Percentiles rank a stretch among this genome's conserved stretches.
phyloP scores from a whole-genome alignment of 2,113 vertebrate genomes.

The Apeltes quadracus region DNA sequence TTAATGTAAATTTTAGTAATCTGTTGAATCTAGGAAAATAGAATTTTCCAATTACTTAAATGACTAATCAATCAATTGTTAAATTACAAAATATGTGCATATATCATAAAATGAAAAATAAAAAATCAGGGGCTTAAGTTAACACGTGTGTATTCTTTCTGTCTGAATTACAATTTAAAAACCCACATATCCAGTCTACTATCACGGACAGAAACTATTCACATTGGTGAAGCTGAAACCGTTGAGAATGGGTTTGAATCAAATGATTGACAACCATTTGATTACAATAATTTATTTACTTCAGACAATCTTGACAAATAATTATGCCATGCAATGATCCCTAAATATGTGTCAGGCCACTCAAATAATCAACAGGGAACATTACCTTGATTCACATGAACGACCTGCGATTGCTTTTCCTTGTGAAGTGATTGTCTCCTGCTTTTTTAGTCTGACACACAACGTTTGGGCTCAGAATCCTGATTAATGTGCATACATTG shows the following conservation, averaged over 20 bases:
- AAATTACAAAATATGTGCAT: not conserved
- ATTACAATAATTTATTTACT: conserved; percentile 1
- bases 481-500: conserved; percentile 17
- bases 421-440: conserved; percentile 28
- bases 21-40: not conserved
- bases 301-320: not conserved
- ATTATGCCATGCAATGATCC: not conserved
- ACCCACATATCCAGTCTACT: too few species aligned
- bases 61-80: not conserved
- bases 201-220: not conserved
- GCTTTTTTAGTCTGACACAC: not conserved
- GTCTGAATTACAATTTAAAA: not conserved
- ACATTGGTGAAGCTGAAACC: not conserved
- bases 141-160: not conserved
- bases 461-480: conserved; percentile 13
- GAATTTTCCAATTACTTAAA: not conserved
- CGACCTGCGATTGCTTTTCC: not conserved
- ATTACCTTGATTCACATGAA: conserved; percentile 22
- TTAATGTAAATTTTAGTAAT: not conserved
- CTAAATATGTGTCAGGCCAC: conserved; percentile 19
- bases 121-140: not conserved
- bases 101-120: not conserved
- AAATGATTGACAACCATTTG: not conserved
- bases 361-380: conserved; percentile 29
- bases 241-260: not conserved